Conservation (phyloP, 2,113 vertebrate species). For the Pipa parva region DNA sequence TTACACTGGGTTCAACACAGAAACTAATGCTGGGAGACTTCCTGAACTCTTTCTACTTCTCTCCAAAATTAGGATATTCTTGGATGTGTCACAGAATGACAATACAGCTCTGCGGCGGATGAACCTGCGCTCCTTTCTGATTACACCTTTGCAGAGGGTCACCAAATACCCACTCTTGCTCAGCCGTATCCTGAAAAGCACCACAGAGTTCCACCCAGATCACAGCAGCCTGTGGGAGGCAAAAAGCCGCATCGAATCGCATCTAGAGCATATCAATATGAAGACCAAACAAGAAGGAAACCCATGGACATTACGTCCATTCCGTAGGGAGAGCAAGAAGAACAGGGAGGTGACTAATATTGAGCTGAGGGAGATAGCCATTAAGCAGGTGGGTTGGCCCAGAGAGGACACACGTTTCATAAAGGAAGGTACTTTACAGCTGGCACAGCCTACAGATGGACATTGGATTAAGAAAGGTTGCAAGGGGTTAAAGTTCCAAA, state of each 20-base stretch:
- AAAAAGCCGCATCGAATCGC: conserved; percentile 85
- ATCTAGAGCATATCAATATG: conserved; percentile 92
- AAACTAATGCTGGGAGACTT: too few species aligned
- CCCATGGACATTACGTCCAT: conserved; percentile 81
- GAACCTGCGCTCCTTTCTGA: conserved; percentile 88
- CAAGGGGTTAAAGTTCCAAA: conserved; percentile 87
- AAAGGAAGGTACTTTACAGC: conserved; percentile 82
- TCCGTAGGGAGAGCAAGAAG: conserved; percentile 83
- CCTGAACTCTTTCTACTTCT: too few species aligned
- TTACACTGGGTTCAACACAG: too few species aligned
- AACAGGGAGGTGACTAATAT: conserved; percentile 85
- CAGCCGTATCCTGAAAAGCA: conserved; percentile 83
- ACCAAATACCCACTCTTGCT: conserved; percentile 85
- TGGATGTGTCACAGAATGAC: conserved; percentile 88
- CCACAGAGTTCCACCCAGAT: conserved; percentile 78
- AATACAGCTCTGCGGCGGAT: conserved; percentile 84
- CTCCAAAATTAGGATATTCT: conserved; percentile 74
- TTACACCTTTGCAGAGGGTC: conserved; percentile 84
- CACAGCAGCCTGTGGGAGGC: conserved; percentile 76
- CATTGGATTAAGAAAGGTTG: conserved; percentile 88
- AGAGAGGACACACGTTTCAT: conserved; percentile 81
- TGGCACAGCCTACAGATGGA: conserved; percentile 79
- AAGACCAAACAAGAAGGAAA: conserved; percentile 86
- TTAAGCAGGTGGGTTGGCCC: conserved; percentile 81
- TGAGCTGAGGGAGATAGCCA: conserved; percentile 81